Evolutionary conservation across 2,113 vertebrate genomes (phyloP).

Genomic region (Mungos mungo): DNA sequence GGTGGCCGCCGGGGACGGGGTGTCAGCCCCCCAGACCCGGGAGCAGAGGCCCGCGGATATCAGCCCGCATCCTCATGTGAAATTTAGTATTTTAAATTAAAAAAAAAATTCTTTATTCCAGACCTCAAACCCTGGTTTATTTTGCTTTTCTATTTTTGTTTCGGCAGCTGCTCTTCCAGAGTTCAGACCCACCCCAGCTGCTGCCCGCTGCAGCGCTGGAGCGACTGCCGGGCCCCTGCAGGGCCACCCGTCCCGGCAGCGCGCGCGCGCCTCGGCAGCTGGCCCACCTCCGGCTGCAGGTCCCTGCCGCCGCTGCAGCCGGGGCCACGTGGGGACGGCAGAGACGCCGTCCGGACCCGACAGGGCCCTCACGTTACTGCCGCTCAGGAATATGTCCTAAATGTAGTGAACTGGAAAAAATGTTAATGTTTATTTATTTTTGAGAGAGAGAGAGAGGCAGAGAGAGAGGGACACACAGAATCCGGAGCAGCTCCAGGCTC

Average conservation of each 20-base stretch:
- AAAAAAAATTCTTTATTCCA: not conserved
- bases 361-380: accelerated
- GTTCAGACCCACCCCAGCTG: not conserved
- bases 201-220: not conserved
- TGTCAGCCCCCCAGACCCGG: accelerated
- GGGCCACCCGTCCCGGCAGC: not conserved
- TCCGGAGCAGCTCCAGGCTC: too few species aligned
- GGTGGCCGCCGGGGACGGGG: accelerated
- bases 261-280: not conserved
- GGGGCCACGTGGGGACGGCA: too few species aligned
- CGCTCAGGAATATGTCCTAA: not conserved
- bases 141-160: constrained; percentile 21
- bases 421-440: too few species aligned
- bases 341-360: not conserved
- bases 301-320: too few species aligned
- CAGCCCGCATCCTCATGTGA: not conserved
- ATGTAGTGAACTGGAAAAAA: not conserved
- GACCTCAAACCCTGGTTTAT: not conserved
- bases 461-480: too few species aligned
- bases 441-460: too few species aligned
- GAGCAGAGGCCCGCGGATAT: too few species aligned
- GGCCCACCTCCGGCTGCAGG: not conserved
- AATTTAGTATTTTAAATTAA: not conserved
- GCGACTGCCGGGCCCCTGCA: not conserved
- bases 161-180: constrained; percentile 22